phyloP scores from a whole-genome alignment of 2,888 invertebrate genomes.

The Patella caerulea region DNA sequence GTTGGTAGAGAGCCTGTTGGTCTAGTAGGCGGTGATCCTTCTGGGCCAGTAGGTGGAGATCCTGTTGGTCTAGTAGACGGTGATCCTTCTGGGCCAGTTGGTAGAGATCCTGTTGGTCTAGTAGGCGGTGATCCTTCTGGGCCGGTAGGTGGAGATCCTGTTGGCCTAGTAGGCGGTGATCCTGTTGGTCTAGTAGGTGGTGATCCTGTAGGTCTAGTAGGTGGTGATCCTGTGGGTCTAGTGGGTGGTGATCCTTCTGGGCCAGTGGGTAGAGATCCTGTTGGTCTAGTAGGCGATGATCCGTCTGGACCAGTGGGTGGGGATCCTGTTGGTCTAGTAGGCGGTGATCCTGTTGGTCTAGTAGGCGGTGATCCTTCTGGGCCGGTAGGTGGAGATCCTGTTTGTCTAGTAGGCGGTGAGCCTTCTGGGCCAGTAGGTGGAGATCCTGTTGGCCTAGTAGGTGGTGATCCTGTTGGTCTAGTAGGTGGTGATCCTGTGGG shows the following conservation, averaged over 20 bases:
- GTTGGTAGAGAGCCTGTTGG: neutral
- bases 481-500: neutral
- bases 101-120: neutral
- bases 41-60: neutral
- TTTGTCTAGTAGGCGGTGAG: neutral
- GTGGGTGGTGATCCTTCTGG: neutral
- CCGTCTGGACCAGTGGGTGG: neutral
- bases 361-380: neutral
- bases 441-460: neutral
- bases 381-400: neutral
- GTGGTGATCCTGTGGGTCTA: neutral
- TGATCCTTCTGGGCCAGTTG: neutral
- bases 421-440: neutral
- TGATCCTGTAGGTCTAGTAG: neutral
- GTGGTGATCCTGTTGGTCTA: neutral
- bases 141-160: neutral
- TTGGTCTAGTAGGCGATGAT: neutral
- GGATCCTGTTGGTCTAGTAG: neutral
- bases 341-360: neutral
- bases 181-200: neutral
- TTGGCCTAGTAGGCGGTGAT: neutral
- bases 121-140: neutral
- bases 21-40: neutral
- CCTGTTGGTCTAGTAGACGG: neutral
- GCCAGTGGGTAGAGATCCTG: neutral